These are phyloP conservation scores for Chloropsis cyanopogon DNA, from an alignment of 2,113 vertebrate species.

Conservation along the genomic window DNA sequence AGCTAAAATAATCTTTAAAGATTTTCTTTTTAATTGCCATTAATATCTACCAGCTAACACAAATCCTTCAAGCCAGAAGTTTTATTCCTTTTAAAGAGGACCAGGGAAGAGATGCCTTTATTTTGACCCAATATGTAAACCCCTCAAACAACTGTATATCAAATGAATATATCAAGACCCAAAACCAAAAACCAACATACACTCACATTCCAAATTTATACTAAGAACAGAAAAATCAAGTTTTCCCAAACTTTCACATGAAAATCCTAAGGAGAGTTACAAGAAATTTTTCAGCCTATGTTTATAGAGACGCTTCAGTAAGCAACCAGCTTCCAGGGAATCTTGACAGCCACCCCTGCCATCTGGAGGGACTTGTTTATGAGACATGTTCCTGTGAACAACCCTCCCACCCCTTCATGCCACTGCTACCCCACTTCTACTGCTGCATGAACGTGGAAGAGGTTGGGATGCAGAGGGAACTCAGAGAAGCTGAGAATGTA, in stretches of 20 bases:
- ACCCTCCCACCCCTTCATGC: rapidly evolving
- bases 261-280: not conserved
- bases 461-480: not conserved
- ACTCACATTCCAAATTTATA: not conserved
- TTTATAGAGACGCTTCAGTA: not conserved
- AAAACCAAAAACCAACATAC: not conserved
- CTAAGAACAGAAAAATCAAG: not conserved
- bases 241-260: not conserved
- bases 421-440: not conserved
- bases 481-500: rapidly evolving
- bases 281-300: not conserved
- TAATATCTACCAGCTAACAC: not conserved
- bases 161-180: not conserved
- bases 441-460: rapidly evolving
- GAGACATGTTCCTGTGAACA: not conserved
- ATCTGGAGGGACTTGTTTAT: not conserved
- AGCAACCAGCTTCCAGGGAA: not conserved
- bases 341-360: not conserved
- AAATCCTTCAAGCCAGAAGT: not conserved
- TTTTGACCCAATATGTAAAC: not conserved
- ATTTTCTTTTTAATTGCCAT: not conserved
- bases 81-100: not conserved
- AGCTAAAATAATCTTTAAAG: not conserved
- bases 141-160: not conserved
- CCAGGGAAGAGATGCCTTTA: not conserved